Conservation (phyloP, 53 echinoderm and acorn worm species). For the Echinarachnius parma region DNA sequence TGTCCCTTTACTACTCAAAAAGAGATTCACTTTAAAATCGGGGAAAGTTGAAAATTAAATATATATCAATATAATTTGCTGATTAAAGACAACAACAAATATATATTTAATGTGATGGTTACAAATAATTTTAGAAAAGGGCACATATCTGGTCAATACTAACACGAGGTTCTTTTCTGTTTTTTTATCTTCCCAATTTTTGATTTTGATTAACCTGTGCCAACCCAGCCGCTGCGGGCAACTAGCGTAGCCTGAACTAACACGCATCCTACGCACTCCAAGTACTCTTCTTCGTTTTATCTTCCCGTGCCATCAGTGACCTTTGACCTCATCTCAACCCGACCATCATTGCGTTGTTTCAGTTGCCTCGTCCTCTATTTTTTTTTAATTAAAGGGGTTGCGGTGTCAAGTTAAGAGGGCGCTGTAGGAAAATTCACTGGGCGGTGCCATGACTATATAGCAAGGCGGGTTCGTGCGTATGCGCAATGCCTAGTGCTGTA, state of each 20-base stretch:
- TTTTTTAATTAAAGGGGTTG: too few relatives aligned
- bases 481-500: too few relatives aligned
- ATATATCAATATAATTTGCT: not conserved
- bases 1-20: too few relatives aligned
- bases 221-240: conserved; percentile 45
- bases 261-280: conserved; percentile 51
- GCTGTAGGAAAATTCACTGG: too few relatives aligned
- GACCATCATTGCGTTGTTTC: conserved; percentile 43
- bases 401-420: too few relatives aligned
- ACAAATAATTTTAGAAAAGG: not conserved
- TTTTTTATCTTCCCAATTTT: conserved; percentile 47
- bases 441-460: too few relatives aligned
- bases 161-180: conserved; percentile 48
- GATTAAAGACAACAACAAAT: not conserved
- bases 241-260: conserved; percentile 53
- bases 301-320: conserved; percentile 43
- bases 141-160: conserved; percentile 47
- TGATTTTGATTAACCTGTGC: conserved; percentile 38
- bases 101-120: too few relatives aligned
- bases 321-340: conserved; percentile 40
- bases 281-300: conserved; percentile 46
- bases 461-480: too few relatives aligned
- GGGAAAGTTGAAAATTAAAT: too few relatives aligned
- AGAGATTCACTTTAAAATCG: too few relatives aligned
- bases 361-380: conserved; percentile 42